These are phyloP conservation scores for Bedellia somnulentella DNA, from an alignment of 2,888 invertebrate species.

Conservation along the genomic window DNA sequence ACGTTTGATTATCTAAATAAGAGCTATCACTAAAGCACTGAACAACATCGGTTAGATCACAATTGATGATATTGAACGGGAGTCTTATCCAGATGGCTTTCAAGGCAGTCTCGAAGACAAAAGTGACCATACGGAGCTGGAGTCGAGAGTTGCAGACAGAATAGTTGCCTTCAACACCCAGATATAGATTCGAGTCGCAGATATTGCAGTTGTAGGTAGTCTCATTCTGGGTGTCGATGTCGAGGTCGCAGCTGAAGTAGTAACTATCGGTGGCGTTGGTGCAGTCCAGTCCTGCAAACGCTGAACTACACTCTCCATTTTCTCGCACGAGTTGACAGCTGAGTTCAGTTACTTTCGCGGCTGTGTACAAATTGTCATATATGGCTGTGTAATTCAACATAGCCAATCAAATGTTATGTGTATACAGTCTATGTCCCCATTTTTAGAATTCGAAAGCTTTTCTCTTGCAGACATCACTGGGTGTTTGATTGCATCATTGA, in stretches of 20 bases:
- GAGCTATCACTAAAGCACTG: constrained; percentile 26
- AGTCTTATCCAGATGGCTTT: constrained; percentile 41
- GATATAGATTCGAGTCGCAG: constrained; percentile 17
- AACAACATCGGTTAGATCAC: constrained; percentile 28
- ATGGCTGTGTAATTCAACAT: constrained; percentile 8
- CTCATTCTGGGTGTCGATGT: constrained; percentile 48
- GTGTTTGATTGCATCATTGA: background rate
- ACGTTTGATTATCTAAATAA: constrained; percentile 26
- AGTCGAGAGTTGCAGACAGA: constrained; percentile 37
- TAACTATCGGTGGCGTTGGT: constrained; percentile 11
- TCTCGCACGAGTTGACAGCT: constrained; percentile 28
- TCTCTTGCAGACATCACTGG: constrained; percentile 1
- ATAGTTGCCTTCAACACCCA: constrained; percentile 29
- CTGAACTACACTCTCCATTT: constrained; percentile 9
- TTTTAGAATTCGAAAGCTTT: too few relatives aligned
- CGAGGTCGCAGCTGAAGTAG: constrained; percentile 23
- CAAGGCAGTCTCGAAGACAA: constrained; percentile 39
- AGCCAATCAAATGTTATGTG: constrained; percentile 2
- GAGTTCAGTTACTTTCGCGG: constrained; percentile 28
- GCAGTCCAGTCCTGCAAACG: constrained; percentile 27
- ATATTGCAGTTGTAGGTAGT: constrained; percentile 38
- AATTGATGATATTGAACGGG: constrained; percentile 19
- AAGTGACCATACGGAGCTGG: constrained; percentile 37
- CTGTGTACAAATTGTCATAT: constrained; percentile 3
- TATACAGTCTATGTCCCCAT: constrained; percentile 1